These are phyloP conservation scores for Gerris lacustris DNA, from an alignment of 2,888 invertebrate genomes.

Conservation along the genomic window DNA sequence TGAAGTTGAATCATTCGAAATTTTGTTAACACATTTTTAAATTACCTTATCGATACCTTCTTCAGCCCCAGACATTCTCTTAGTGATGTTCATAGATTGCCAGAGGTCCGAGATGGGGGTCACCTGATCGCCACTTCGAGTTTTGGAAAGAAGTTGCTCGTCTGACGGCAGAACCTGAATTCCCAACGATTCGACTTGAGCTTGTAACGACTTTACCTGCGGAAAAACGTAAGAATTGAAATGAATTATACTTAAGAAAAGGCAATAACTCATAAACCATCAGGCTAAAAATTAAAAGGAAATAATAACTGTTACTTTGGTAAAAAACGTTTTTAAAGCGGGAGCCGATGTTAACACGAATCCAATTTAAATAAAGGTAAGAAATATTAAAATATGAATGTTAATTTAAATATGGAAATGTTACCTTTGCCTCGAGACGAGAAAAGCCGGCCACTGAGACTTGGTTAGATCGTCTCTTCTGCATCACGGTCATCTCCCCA, in stretches of 20 bases:
- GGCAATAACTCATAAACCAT: too few species aligned
- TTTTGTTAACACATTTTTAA: neutral
- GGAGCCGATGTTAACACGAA: too few species aligned
- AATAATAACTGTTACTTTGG: too few species aligned
- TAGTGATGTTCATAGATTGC: constrained; percentile 23
- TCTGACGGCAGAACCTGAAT: constrained; percentile 18
- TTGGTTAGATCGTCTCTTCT: neutral
- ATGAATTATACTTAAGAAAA: neutral
- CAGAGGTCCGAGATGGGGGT: constrained; percentile 21
- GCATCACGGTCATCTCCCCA: neutral
- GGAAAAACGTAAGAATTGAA: neutral
- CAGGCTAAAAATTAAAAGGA: too few species aligned
- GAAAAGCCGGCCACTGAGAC: neutral
- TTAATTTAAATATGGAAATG: too few species aligned
- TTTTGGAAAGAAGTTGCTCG: constrained; percentile 17
- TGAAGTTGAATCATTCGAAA: neutral
- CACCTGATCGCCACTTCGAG: constrained; percentile 18
- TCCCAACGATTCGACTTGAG: constrained; percentile 20
- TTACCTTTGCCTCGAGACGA: constrained; percentile 3
- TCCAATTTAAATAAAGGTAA: too few species aligned
- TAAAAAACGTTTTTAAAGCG: too few species aligned
- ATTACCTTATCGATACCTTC: constrained; percentile 22
- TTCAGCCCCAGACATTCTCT: constrained; percentile 24
- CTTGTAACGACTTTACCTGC: constrained; percentile 19
- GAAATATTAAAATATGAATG: too few species aligned